A percentile compares a stretch with the other conserved stretches of the same genome.
These are phyloP conservation scores for Mechanitis messenoides DNA, from an alignment of 2,888 invertebrate species.

Conservation along the genomic window DNA sequence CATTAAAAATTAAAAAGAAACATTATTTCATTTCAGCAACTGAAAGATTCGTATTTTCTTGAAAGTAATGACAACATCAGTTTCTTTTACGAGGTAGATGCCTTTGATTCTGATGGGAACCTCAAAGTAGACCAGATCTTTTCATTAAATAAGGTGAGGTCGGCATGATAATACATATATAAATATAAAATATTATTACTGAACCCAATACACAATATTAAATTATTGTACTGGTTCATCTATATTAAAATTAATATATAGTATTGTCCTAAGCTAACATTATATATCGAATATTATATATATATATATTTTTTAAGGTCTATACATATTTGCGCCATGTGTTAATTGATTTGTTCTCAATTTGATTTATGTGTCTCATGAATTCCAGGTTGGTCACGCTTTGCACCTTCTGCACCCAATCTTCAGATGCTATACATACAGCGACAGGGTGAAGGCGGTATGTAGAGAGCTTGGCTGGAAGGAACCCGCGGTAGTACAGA, in stretches of 20 bases:
- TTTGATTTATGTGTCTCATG: neutral
- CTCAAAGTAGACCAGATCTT: conserved; percentile 80
- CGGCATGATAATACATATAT: neutral
- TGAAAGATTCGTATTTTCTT: conserved; percentile 87
- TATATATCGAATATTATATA: too few relatives aligned
- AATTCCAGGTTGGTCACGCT: conserved; percentile 86
- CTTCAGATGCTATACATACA: conserved; percentile 90
- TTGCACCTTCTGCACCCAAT: conserved; percentile 87
- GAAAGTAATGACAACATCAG: conserved; percentile 94
- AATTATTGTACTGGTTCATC: neutral
- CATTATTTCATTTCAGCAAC: conserved; percentile 49
- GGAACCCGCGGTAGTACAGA: conserved; percentile 92
- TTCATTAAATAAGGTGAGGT: conserved; percentile 82
- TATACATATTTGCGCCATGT: too few relatives aligned
- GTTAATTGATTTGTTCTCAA: neutral
- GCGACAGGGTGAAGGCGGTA: conserved; percentile 86
- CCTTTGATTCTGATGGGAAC: conserved; percentile 84
- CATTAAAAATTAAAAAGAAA: too few relatives aligned
- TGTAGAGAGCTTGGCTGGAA: conserved; percentile 83
- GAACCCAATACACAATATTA: neutral
- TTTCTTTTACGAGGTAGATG: conserved; percentile 92
- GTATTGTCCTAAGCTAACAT: too few relatives aligned
- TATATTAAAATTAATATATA: too few relatives aligned
- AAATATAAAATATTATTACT: neutral
- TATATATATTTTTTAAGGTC: too few relatives aligned